Evolutionary conservation across 2,797 vertebrate species (phyloP).

Genomic region (Lates japonicus): DNA sequence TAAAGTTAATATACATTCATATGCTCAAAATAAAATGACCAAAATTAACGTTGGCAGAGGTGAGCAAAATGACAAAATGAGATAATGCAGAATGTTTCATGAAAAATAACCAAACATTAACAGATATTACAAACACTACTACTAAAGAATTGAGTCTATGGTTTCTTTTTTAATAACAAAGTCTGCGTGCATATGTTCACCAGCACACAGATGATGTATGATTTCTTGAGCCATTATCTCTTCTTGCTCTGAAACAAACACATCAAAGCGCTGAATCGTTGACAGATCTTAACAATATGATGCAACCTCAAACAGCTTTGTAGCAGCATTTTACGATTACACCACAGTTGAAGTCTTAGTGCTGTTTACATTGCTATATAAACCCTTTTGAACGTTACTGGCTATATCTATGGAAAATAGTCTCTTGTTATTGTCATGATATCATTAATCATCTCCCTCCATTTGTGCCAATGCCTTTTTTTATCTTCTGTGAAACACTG

Average conservation of each 20-base stretch:
- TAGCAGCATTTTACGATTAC: background rate
- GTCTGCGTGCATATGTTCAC: background rate
- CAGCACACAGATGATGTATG: background rate
- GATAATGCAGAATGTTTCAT: background rate
- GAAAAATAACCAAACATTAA: background rate
- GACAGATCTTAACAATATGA: background rate
- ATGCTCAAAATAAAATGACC: background rate
- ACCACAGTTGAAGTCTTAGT: background rate
- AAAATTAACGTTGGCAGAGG: background rate
- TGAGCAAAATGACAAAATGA: background rate
- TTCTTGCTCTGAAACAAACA: background rate
- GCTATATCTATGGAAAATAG: background rate
- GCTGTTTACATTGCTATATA: background rate
- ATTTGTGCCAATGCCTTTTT: too few relatives aligned
- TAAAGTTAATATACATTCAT: background rate
- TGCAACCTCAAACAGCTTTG: background rate
- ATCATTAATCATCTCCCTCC: background rate
- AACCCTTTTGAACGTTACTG: background rate
- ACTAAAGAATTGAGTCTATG: background rate
- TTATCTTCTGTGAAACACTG: too few relatives aligned
- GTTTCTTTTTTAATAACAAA: background rate
- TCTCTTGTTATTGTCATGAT: background rate
- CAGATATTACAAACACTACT: too few relatives aligned
- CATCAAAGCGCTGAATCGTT: background rate
- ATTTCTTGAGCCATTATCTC: background rate